Base-by-base conservation (phyloP, 1,140 invertebrate genomes). In the Habropoda laboriosa region DNA sequence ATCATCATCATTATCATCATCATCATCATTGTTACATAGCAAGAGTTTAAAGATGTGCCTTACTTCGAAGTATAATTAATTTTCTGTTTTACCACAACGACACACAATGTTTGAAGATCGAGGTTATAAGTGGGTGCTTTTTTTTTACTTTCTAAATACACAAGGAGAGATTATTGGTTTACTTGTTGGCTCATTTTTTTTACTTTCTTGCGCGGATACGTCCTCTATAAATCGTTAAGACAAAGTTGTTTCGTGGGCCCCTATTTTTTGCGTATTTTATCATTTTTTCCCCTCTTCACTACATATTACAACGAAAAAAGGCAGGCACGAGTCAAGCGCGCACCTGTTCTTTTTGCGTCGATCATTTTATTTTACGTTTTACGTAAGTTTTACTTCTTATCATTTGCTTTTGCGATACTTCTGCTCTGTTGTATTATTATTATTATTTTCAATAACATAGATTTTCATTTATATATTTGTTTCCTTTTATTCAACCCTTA, bases 271-370 rank as follows among this genome's bases (percentile, higher is more conserved):
- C 38, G 10, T 38, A 21, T 38, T 64, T 45, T 42, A 32, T 58
- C 18, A 42, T 45, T 18, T 40, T 21, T 61, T 73, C 61, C 21
- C 6, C 18, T 73, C 53, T 53, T 67, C 58, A 67, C 66, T 78
- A 81, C 67, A 73, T 82, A 51, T 81, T 55, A 77, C 80, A 86
- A 86, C 78, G 70, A 85, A 86, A 67, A 86, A 78, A n/a, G n/a
- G 51, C 83, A 86, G 76, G 76, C 82, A 81, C 75, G 80, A 67
- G 40, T 73, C 55, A 53, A 30, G 24, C 55, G 49, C 75, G 58
- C 40, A 24, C 80, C 84, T 73, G 60, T 76, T 76, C 72, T 79
- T 73, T 49, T 71, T 42, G 32, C 57, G 58, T 81, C 68, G 61
- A 49, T n/a, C 58, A 42, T 67, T 55, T 40, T 71, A 38, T 27